Evolutionary conservation across 1,140 invertebrate genomes (phyloP).

Genomic region (Meloidogyne floridensis): DNA sequence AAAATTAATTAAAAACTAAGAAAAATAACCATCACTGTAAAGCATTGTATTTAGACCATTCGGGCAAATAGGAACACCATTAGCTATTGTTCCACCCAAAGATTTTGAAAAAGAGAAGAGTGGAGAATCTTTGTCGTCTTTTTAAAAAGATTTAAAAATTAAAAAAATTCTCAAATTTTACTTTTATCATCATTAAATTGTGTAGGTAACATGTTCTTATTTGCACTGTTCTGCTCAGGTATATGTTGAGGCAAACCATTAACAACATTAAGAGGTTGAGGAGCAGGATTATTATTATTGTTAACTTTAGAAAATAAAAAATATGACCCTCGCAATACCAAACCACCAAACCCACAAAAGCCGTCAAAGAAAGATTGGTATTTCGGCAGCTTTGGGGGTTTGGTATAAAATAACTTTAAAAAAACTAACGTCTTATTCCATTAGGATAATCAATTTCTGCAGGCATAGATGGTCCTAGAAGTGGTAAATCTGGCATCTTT

Average conservation of each 20-base stretch:
- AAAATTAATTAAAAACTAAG: not conserved
- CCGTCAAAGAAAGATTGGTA: too few relatives aligned
- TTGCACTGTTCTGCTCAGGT: conserved; percentile 16
- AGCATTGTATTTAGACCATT: conserved; percentile 57
- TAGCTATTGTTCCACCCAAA: not conserved
- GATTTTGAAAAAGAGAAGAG: not conserved
- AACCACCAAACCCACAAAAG: too few relatives aligned
- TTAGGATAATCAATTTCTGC: conserved; percentile 30
- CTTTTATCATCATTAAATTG: conserved; percentile 15
- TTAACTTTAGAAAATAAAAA: not conserved
- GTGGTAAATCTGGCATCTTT: conserved; percentile 29
- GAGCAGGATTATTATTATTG: not conserved
- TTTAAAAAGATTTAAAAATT: not conserved
- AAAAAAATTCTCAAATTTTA: not conserved
- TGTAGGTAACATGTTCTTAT: not conserved
- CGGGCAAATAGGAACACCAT: conserved; percentile 38
- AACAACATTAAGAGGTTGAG: not conserved
- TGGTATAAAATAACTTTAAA: too few relatives aligned
- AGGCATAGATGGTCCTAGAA: conserved; percentile 43
- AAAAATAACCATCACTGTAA: conserved; percentile 37
- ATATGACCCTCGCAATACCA: not conserved
- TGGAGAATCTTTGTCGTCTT: not conserved
- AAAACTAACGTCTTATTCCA: conserved; percentile 10
- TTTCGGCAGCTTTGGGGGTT: too few relatives aligned
- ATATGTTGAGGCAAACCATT: conserved; percentile 16